Evolutionary conservation across 92 coral and sea anemone genomes (phyloP).

Genomic region (Actinostola sp.): DNA sequence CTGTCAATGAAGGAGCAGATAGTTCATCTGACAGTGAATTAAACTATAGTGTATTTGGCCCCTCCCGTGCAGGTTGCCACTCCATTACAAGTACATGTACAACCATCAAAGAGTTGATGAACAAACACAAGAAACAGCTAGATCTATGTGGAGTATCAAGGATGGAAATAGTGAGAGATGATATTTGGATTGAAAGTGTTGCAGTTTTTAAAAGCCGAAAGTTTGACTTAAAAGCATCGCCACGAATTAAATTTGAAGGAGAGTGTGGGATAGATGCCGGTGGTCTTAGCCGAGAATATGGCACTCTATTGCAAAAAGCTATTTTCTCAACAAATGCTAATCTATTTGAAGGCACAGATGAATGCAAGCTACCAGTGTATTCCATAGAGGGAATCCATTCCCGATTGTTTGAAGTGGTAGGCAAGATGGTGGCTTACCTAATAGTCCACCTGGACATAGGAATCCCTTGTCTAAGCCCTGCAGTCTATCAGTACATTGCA

Average conservation of each 20-base stretch:
- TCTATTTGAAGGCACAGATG: constrained; percentile 58
- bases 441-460: constrained; percentile 45
- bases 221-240: constrained; percentile 32
- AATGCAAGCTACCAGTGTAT: constrained; percentile 49
- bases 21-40: too few relatives aligned
- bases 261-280: constrained; percentile 67
- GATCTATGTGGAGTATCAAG: constrained; percentile 30
- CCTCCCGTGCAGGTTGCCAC: too few relatives aligned
- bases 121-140: constrained; percentile 12
- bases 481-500: constrained; percentile 50
- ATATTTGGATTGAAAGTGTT: constrained; percentile 56
- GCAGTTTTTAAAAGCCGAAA: constrained; percentile 39
- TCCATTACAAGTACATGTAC: too few relatives aligned
- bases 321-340: constrained; percentile 50
- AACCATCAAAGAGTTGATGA: constrained; percentile 23
- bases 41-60: too few relatives aligned
- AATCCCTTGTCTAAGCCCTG: constrained; percentile 52
- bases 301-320: constrained; percentile 35
- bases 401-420: constrained; percentile 36
- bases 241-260: constrained; percentile 40
- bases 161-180: constrained; percentile 32
- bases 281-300: constrained; percentile 56
- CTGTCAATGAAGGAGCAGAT: too few relatives aligned
- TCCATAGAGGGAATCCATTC: constrained; percentile 44
- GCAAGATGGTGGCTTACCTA: constrained; percentile 46